Base-by-base conservation (phyloP, 2,113 vertebrate species). In the Microcebus murinus region DNA sequence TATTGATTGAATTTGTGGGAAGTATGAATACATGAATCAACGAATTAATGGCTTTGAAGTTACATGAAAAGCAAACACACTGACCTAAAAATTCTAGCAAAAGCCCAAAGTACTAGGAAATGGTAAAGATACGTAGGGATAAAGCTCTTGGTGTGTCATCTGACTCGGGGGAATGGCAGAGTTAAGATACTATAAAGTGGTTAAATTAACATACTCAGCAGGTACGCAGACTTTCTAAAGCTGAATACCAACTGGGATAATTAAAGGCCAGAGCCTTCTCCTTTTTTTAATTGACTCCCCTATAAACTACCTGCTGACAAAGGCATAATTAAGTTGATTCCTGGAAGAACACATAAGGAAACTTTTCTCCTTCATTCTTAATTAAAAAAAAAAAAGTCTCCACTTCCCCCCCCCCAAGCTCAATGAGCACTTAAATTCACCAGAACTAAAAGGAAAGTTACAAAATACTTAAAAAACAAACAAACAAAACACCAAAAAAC, bases 241-340 rank as follows among this genome's bases (percentile, higher is more conserved):
- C 42, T 17, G 94, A 97, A 94, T 97, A 93, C 98, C 98, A 94
- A 48, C 63, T 3, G 77, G 70, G 97, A 97, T 98, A 98, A 98
- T 98, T 98, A 98, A 98, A 98, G 96, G 95, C 94, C 87, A 97
- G 97, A 95, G 94, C 86, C 89, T 83, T 84, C 85, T 65, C 79
- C 87, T 42, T 84, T 91, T 94, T 91, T 48, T 59, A 96, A 97
- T 84, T 73, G 94, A 95, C 95, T 97, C 97, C 90, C 86, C 90
- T 90, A 96, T 23, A 81, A 98, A 96, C 97, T 95, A 96, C 97
- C 98, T 98, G 98, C 98, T 96, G 96, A 98, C 97, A 45, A 90
- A 90, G 82, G 96, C 95, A 96, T 95, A 98, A 98, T 98, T 98
- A 97, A 97, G 71, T 42, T 82, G 90, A 91, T 39, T 95, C 17